A percentile compares a stretch with the other conserved stretches of the same genome.
These are phyloP conservation scores for Antechinus stuartii DNA, from an alignment of 2,113 vertebrate genomes.

Conservation along the genomic window DNA sequence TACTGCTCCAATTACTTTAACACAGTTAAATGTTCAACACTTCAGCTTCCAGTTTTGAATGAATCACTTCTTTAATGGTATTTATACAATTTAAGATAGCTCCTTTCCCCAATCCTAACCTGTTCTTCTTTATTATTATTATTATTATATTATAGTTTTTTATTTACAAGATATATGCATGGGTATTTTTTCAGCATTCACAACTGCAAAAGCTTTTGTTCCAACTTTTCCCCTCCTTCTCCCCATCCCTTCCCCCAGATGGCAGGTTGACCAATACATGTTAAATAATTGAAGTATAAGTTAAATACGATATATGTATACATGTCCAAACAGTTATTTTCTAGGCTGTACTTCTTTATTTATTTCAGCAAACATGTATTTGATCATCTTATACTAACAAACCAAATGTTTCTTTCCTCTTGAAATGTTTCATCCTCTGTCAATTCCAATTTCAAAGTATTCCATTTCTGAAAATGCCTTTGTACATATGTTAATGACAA, in stretches of 20 bases:
- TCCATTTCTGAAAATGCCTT: neutral
- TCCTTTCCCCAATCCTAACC: conserved; percentile 19
- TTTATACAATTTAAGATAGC: neutral
- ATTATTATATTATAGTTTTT: too few relatives aligned
- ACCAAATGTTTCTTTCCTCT: neutral
- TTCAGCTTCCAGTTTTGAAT: conserved; percentile 28
- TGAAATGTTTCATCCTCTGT: conserved; percentile 11
- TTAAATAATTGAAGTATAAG: too few relatives aligned
- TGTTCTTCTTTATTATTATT: neutral
- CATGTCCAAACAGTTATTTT: too few relatives aligned
- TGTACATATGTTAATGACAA: neutral
- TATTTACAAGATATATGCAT: too few relatives aligned
- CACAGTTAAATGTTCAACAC: neutral
- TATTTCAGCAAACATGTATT: neutral
- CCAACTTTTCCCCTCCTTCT: too few relatives aligned
- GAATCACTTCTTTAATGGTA: neutral
- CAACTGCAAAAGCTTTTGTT: too few relatives aligned
- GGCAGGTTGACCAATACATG: too few relatives aligned
- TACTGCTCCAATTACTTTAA: neutral
- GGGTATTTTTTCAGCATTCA: too few relatives aligned
- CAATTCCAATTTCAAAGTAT: neutral
- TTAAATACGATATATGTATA: too few relatives aligned
- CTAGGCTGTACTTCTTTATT: neutral
- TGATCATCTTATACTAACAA: neutral
- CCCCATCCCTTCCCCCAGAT: too few relatives aligned